Base-by-base conservation (phyloP, 2,888 invertebrate genomes). In the Notodonta ziczac region DNA sequence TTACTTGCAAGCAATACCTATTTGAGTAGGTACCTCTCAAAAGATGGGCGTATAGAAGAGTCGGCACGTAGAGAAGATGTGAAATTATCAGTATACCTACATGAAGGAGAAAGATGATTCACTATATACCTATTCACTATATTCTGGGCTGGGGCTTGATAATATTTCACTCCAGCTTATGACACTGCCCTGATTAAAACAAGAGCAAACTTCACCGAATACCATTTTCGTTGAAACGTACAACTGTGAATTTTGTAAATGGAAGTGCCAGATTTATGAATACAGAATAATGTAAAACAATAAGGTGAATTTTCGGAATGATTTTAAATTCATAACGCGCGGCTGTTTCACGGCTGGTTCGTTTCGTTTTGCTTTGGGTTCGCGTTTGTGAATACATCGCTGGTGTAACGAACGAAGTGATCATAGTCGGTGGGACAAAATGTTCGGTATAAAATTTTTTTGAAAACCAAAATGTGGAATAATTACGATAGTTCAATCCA, bases 241-340 rank as follows among this genome's bases (percentile, higher is more conserved):
- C 53, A 51, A 10, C 51, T 7, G 35, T 10, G 32, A 61, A 72
- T 50, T 65, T 65, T 57, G 52, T 53, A 50, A 60, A 64, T 52
- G 53, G 55, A 65, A 60, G 53, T 57, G 62, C 61, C 56, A 56
- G 55, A 56, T 62, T 65, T 61, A 69, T 69, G 65, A 72, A 74
- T 70, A 61, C 57, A n/a, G 57, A 61, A 63, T 65, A 56, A 60
- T 48, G 57, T 66, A 12, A 57, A 65, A 73, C 59, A 71, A 63
- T 65, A 61, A 58, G 4, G 54, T 13, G 0, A 51, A 63, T 66
- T 66, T 65, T 57, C 32, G 57, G 60, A 61, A 60, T 62, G 13
- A 73, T 63, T 66, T 65, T 63, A 63, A 60, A 62, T 66, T 69
- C 61, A 60, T 63, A 56, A 62, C 50, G 55, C 57, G 42, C 54